Base-by-base conservation (phyloP, 2,797 vertebrate species). In the Cyclura pinguis region DNA sequence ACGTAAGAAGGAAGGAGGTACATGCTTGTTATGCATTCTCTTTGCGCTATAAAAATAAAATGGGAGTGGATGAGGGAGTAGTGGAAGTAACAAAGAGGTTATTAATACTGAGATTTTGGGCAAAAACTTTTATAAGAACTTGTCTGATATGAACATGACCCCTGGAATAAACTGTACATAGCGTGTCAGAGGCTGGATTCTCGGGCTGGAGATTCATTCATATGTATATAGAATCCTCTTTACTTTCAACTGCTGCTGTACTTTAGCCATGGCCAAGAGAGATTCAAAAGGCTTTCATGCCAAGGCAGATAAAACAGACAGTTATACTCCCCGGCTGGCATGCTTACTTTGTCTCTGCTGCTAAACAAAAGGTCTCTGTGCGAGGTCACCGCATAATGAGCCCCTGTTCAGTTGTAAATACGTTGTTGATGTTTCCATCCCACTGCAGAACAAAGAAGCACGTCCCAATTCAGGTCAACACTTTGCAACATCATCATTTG, bases 281-380 rank as follows among this genome's bases (percentile, higher is more conserved):
- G 86, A 91, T 95, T 96, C 96, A 95, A 94, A 95, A 96, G 94
- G 85, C 94, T 96, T 97, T 96, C 91, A 94, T 80, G 90, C 73
- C 88, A 77, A 96, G 94, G 80, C 64, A 96, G 96, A 96, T 95
- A 89, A 96, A 90, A 77, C 89, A 93, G 95, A 95, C 95, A 97
- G 96, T 96, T 97, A 93, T 90, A 95, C 91, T 97, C 87, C 94
- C 93, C 94, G 95, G 94, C 96, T 97, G 96, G 96, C 93, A 94
- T 95, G 93, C 95, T 96, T 93, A 96, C 92, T 97, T 96, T 96
- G 96, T 96, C 90, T 92, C 91, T 95, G 91, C 90, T 96, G 91
- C 95, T 93, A 96, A 97, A 98, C 97, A 98, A 98, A 98, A 98
- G 96, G 84, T 97, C 96, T 97, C 96, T 98, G 94, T 97, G 95